Evolutionary conservation across 2,888 invertebrate species (phyloP).

Genomic region (Platycnemis pennipes): DNA sequence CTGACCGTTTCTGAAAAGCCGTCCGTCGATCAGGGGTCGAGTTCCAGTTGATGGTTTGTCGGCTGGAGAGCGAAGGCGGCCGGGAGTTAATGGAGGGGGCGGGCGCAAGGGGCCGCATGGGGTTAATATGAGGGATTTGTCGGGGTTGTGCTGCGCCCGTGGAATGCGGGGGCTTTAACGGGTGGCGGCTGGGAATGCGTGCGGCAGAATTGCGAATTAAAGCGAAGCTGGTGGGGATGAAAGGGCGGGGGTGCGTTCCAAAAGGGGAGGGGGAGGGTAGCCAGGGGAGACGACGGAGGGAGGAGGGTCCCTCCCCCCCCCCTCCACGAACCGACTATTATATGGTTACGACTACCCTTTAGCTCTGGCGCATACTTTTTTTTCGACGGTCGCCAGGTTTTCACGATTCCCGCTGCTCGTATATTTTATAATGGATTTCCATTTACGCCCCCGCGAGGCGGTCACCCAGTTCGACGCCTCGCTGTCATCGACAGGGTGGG

Average conservation of each 20-base stretch:
- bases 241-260: conserved; percentile 1
- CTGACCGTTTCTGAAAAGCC: not conserved
- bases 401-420: conserved; percentile 3
- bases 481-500: conserved; percentile 12
- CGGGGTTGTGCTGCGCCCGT: not conserved
- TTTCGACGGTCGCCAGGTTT: conserved; percentile 40
- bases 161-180: conserved; percentile 42
- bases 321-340: not conserved
- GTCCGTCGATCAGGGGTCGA: not conserved
- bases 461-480: not conserved
- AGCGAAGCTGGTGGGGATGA: conserved; percentile 30
- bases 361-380: not conserved
- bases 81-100: not conserved
- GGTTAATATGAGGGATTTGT: conserved; percentile 30
- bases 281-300: not conserved
- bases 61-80: not conserved
- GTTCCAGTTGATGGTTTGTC: not conserved
- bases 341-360: conserved; percentile 15
- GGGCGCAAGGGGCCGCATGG: not conserved
- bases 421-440: conserved; percentile 56
- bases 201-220: conserved; percentile 51
- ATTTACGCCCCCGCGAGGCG: not conserved
- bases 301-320: not conserved
- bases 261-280: not conserved
- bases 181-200: conserved; percentile 42